Conservation (phyloP, 1,140 invertebrate species). For the Xylocopa sonorina region DNA sequence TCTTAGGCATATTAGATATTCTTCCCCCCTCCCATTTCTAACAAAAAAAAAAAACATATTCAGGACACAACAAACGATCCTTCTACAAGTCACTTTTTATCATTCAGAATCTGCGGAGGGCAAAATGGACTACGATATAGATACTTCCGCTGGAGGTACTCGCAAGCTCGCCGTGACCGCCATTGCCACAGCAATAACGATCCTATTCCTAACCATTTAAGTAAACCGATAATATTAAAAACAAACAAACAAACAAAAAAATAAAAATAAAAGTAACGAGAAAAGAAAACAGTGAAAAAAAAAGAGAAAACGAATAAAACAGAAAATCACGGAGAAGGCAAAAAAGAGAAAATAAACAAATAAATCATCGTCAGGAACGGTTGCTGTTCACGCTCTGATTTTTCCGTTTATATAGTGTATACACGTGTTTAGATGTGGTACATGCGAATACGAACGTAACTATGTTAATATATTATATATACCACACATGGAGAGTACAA, state of each 20-base stretch:
- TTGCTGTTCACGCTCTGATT: constrained; percentile 58
- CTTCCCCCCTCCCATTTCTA: constrained; percentile 17
- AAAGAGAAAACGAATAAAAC: neutral
- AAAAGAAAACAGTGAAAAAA: neutral
- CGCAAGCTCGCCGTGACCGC: constrained; percentile 76
- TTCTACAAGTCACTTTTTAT: constrained; percentile 70
- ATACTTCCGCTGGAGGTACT: constrained; percentile 77
- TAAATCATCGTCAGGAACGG: constrained; percentile 63
- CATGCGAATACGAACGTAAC: constrained; percentile 51
- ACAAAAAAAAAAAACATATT: constrained; percentile 21
- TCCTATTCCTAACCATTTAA: constrained; percentile 78
- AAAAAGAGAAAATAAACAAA: neutral
- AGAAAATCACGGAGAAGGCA: constrained; percentile 40
- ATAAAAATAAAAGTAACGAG: neutral
- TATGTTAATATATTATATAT: constrained; percentile 16
- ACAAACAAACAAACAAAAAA: constrained; percentile 43
- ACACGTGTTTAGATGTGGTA: constrained; percentile 29
- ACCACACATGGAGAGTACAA: constrained; percentile 12
- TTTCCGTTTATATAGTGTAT: constrained; percentile 32
- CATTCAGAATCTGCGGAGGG: constrained; percentile 79
- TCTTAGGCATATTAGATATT: constrained; percentile 41
- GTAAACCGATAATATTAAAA: constrained; percentile 17
- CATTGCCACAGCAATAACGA: constrained; percentile 77
- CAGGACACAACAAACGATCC: constrained; percentile 44
- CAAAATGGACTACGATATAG: constrained; percentile 75